Conservation (phyloP, 2,113 vertebrate species). For the Prinia subflava region DNA sequence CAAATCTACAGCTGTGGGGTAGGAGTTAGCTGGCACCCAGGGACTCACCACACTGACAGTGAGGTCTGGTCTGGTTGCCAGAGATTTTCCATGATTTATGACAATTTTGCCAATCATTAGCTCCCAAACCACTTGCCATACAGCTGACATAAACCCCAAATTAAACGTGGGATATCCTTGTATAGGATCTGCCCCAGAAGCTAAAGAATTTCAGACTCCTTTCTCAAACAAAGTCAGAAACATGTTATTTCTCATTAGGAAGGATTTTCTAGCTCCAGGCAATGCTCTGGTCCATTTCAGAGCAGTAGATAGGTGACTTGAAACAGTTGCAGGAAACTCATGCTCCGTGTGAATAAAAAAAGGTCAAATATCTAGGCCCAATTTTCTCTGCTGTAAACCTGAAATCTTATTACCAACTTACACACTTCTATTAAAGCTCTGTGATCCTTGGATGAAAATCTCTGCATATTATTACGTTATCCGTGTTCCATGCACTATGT, state of each 20-base stretch:
- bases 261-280: not conserved
- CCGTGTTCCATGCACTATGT: not conserved
- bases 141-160: not conserved
- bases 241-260: not conserved
- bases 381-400: not conserved
- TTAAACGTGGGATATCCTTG: not conserved
- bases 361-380: not conserved
- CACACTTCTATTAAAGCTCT: not conserved
- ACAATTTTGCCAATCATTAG: not conserved
- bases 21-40: not conserved
- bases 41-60: not conserved
- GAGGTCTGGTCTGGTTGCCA: not conserved
- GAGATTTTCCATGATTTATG: not conserved
- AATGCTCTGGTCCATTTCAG: not conserved
- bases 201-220: not conserved
- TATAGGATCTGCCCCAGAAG: not conserved
- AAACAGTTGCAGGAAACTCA: not conserved
- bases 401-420: slow-evolving; percentile 1
- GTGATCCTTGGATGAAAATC: not conserved
- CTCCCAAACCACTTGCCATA: not conserved
- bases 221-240: not conserved
- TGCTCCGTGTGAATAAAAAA: not conserved
- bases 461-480: not conserved
- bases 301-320: not conserved
- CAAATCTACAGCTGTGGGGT: not conserved